These are phyloP conservation scores for Menura novaehollandiae DNA, from an alignment of 2,113 vertebrate species.

Conservation along the genomic window DNA sequence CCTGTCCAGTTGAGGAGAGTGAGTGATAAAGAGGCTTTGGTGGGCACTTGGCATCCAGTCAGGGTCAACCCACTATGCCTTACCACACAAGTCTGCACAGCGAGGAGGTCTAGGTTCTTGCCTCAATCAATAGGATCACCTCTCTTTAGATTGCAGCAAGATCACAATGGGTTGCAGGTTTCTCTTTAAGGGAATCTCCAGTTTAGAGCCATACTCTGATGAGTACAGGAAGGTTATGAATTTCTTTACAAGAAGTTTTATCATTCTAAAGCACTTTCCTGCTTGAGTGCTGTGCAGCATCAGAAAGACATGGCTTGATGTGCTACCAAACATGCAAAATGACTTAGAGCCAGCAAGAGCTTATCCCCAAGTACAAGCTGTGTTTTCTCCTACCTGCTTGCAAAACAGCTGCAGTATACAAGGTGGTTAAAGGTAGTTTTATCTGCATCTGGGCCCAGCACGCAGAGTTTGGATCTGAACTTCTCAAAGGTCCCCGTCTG, in stretches of 20 bases:
- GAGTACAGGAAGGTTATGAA: neutral
- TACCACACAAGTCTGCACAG: neutral
- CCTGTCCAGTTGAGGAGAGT: neutral
- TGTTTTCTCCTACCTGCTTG: neutral
- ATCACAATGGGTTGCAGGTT: neutral
- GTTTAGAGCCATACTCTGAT: neutral
- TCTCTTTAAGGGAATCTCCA: neutral
- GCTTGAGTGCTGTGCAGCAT: neutral
- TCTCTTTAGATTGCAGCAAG: neutral
- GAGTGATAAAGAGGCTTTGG: neutral
- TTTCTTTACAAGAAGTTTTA: neutral
- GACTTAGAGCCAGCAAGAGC: neutral
- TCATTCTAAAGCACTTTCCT: neutral
- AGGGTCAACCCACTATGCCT: neutral
- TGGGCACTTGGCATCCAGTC: neutral
- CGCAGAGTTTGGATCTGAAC: neutral
- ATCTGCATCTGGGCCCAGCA: neutral
- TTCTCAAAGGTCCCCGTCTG: neutral
- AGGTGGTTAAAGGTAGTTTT: neutral
- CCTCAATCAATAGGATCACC: neutral
- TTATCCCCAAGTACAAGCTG: neutral
- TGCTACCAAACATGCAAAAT: neutral
- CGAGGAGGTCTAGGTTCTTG: fast-evolving
- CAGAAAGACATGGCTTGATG: neutral
- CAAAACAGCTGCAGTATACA: neutral